phyloP scores from a whole-genome alignment of 2,113 vertebrate species.

The Corapipo altera region DNA sequence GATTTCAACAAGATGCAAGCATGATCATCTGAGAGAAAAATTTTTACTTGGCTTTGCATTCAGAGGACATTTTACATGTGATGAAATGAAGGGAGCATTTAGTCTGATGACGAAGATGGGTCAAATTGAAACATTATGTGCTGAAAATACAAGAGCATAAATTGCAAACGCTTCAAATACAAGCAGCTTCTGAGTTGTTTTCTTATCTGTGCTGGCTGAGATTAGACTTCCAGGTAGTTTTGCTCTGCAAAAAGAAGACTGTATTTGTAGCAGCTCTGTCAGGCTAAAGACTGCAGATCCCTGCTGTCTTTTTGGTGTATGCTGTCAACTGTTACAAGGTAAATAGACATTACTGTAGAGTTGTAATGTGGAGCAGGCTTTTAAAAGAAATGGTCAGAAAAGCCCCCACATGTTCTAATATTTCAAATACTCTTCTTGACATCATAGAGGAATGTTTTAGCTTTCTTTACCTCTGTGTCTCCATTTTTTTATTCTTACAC shows the following conservation, averaged over 20 bases:
- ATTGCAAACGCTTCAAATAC: neutral
- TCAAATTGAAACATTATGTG: neutral
- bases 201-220: neutral
- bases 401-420: fast-evolving
- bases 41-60: neutral
- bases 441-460: neutral
- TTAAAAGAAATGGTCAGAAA: neutral
- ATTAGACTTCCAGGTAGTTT: neutral
- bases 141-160: neutral
- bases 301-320: neutral
- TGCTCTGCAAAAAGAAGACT: neutral
- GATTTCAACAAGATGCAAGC: neutral
- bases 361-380: neutral
- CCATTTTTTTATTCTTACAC: neutral
- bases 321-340: neutral
- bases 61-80: neutral
- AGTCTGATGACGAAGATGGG: neutral
- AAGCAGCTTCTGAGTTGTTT: neutral
- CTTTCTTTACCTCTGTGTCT: neutral
- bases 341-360: neutral
- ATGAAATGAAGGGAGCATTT: neutral
- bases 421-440: neutral
- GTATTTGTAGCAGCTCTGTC: neutral
- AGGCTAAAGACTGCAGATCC: neutral
- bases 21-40: neutral